These are phyloP conservation scores for Pristis pectinata DNA, from an alignment of 2,797 vertebrate genomes.

Conservation along the genomic window DNA sequence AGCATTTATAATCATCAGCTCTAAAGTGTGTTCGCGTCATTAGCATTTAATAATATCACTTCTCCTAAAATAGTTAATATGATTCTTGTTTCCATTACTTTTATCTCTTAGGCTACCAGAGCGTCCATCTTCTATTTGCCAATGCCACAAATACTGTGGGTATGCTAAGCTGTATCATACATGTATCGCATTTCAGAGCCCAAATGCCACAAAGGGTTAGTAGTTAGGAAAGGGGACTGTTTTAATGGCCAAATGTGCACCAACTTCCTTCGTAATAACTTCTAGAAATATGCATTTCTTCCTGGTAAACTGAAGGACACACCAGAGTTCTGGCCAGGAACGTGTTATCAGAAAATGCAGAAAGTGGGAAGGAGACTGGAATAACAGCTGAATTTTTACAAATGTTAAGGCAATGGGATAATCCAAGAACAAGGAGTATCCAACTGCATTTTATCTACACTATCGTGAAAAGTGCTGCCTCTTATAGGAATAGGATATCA, in stretches of 20 bases:
- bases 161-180: too few relatives aligned
- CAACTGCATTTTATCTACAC: neutral
- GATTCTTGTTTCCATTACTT: neutral
- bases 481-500: neutral
- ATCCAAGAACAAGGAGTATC: neutral
- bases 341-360: neutral
- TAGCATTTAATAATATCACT: neutral
- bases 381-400: neutral
- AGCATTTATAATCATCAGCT: neutral
- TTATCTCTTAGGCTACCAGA: neutral
- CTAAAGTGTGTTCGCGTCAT: neutral
- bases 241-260: neutral
- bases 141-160: too few relatives aligned
- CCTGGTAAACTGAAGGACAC: neutral
- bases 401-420: neutral
- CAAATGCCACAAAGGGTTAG: neutral
- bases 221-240: neutral
- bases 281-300: neutral
- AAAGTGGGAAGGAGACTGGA: neutral
- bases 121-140: too few relatives aligned
- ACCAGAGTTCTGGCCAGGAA: neutral
- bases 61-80: neutral
- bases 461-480: neutral
- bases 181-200: neutral
- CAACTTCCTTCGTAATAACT: neutral